Base-by-base conservation (phyloP, 92 coral and sea anemone genomes). In the Epizoanthus rinbou region DNA sequence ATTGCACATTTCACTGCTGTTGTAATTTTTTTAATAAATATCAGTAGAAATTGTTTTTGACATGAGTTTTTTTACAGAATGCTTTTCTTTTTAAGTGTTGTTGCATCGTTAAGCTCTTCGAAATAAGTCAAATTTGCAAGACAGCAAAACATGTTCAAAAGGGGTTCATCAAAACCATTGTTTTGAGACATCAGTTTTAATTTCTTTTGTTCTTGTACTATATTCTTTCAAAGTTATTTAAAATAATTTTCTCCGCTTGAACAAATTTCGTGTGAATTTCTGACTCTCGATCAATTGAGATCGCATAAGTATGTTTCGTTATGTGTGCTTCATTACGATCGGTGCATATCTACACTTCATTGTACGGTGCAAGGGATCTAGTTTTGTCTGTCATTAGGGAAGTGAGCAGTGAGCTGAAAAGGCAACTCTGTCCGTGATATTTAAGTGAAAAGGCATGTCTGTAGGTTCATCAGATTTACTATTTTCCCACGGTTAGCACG, bases 401-500 rank as follows among this genome's bases (percentile, higher is more conserved):
- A 4, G 17, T 64, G 39, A 6, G 7, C 9, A 28, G 50, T 28
- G 4, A 2, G 33, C 4, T 68, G 6, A 23, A 47, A 73, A 23
- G 0, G 3, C 7, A 74, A 56, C 45, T 62, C 47, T 53, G 63
- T 74, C 28, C 31, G 63, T 7, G 33, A 73, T 22, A 3, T 43
- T 45, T 45, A 24, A 13, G 17, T 23, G 5, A 73, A 53, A 35
- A 9, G 16, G 13, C 2, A 6, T 43, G 8, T 24, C 47, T 71
- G 75, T 71, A 56, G 50, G 9, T 35, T 0, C 15, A 23, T 53
- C 56, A 28, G 23, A 37, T 25, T 74, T 16, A 45, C 64, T 33
- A 56, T 74, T 74, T 74, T 74, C 80, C 64, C 80, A 74, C 80
- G 80, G 28, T n/a, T n/a, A 74, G 35, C 80, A 74, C 24, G 64